These are phyloP conservation scores for Anguilla japonica DNA, from an alignment of 2,113 vertebrate genomes.

Conservation along the genomic window DNA sequence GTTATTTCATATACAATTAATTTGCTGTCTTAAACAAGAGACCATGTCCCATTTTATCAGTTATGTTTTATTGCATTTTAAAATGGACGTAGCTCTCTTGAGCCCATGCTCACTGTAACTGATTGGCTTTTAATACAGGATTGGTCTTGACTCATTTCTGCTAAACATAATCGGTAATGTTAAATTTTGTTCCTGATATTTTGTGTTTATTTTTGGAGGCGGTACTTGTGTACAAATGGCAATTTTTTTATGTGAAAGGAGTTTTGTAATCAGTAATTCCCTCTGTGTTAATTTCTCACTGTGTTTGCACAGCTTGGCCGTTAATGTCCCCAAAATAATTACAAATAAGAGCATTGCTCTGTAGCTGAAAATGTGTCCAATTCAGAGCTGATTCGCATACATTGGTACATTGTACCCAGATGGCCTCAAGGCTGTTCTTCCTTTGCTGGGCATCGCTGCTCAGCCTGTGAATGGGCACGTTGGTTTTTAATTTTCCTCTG, in stretches of 20 bases:
- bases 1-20: no score
- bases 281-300: background rate
- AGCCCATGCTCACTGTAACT: no score
- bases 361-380: background rate
- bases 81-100: no score
- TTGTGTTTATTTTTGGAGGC: background rate
- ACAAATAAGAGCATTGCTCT: background rate
- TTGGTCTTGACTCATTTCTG: no score
- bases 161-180: background rate
- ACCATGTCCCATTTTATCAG: no score
- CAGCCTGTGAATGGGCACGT: constrained; percentile 10
- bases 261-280: background rate
- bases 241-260: background rate
- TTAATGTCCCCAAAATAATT: background rate
- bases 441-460: constrained; percentile 36
- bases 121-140: no score
- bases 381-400: background rate
- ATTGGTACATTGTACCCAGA: background rate
- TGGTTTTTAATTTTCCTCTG: constrained; percentile 39
- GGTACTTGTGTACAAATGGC: background rate
- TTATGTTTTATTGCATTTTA: no score
- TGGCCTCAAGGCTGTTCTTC: constrained; percentile 36
- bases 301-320: background rate
- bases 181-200: background rate
- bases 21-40: no score